These are phyloP conservation scores for Asobara japonica DNA, from an alignment of 1,140 invertebrate genomes.

Conservation along the genomic window DNA sequence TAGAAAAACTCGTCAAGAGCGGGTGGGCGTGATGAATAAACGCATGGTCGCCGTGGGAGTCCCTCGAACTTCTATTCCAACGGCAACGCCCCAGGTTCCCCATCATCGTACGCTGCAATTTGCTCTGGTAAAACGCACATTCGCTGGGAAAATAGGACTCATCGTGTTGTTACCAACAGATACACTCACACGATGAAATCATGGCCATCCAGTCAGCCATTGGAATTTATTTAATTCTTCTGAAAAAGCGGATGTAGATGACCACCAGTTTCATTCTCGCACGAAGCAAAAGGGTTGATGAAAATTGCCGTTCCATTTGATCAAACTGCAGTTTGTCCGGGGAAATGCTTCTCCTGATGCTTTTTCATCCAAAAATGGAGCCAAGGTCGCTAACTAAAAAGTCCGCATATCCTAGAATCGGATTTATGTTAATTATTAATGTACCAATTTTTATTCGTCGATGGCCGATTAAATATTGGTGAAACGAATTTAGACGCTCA, in stretches of 20 bases:
- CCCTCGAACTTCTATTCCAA: not conserved
- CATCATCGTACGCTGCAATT: conserved; percentile 24
- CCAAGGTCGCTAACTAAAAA: too few species aligned
- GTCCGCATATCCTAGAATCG: too few species aligned
- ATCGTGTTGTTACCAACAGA: not conserved
- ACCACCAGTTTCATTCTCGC: conserved; percentile 20
- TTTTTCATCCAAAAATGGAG: too few species aligned
- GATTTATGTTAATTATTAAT: too few species aligned
- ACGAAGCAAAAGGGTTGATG: not conserved
- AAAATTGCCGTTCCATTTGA: conserved; percentile 17
- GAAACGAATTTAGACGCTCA: too few species aligned
- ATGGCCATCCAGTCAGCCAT: conserved; percentile 35
- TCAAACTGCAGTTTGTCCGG: too few species aligned
- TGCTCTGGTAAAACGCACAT: conserved; percentile 17
- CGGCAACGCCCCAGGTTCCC: conserved; percentile 13
- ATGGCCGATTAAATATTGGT: too few species aligned
- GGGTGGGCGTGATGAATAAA: conserved; percentile 39
- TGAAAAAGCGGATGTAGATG: conserved; percentile 37
- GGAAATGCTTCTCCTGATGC: too few species aligned
- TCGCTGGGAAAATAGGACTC: conserved; percentile 17
- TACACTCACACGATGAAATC: not conserved
- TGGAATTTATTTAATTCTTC: conserved; percentile 41
- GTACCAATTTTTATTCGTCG: too few species aligned
- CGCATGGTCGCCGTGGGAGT: conserved; percentile 25
- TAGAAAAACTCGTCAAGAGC: not conserved